A percentile compares a stretch with the other conserved stretches of the same genome.
phyloP scores from a whole-genome alignment of 2,888 invertebrate genomes.

The Drosophila peninsularis region DNA sequence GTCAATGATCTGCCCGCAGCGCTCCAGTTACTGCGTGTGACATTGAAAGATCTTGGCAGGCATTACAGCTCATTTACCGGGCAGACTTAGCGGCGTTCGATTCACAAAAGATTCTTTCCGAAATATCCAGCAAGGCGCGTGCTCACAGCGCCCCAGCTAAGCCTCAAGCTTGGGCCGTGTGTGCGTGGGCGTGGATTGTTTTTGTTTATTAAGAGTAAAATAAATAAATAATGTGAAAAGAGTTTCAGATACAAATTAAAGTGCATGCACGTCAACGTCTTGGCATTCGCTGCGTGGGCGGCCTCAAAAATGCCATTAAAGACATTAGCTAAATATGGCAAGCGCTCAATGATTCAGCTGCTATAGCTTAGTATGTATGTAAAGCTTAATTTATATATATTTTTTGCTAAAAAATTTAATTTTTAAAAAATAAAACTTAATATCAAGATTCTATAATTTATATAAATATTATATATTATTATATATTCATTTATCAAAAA shows the following conservation, averaged over 20 bases:
- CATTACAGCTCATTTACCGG: slow-evolving; percentile 28
- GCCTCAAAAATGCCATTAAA: slow-evolving; percentile 36
- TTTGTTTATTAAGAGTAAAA: neutral
- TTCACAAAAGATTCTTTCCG: slow-evolving; percentile 20
- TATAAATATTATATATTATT: too few species aligned
- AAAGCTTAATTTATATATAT: neutral
- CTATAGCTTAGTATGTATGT: neutral
- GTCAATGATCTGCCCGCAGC: slow-evolving; percentile 20
- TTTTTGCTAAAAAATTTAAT: neutral
- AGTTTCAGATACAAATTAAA: slow-evolving; percentile 15
- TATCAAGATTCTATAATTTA: too few species aligned
- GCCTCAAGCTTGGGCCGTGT: slow-evolving; percentile 19
- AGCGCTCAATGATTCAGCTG: slow-evolving; percentile 20
- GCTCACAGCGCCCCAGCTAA: slow-evolving; percentile 17
- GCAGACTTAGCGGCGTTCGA: slow-evolving; percentile 19
- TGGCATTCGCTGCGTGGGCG: slow-evolving; percentile 62
- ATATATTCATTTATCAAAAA: too few species aligned
- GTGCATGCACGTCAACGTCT: slow-evolving; percentile 50
- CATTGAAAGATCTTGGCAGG: slow-evolving; percentile 20
- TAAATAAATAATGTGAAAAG: slow-evolving; percentile 27
- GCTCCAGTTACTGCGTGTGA: slow-evolving; percentile 25
- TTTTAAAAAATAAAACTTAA: neutral
- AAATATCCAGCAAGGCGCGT: slow-evolving; percentile 28
- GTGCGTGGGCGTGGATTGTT: slow-evolving; percentile 41
- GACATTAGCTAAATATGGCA: slow-evolving; percentile 43